A percentile compares a stretch with the other conserved stretches of the same genome.
phyloP scores from a whole-genome alignment of 1,140 invertebrate species.

The Ditylenchus dipsaci region DNA sequence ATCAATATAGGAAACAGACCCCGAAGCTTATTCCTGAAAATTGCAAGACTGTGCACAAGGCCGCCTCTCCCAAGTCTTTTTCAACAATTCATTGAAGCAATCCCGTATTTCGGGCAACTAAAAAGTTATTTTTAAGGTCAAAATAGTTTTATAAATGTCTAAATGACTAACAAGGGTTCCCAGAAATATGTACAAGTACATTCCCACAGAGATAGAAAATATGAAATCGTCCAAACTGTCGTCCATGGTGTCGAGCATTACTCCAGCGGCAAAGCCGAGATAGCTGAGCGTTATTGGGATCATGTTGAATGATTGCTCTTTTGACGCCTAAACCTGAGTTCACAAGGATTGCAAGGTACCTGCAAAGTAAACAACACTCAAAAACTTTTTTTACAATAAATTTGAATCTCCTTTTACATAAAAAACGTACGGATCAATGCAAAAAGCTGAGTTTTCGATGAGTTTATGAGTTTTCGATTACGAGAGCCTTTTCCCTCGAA shows the following conservation, averaged over 20 bases:
- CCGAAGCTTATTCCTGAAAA: constrained; percentile 34
- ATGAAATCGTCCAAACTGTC: constrained; percentile 47
- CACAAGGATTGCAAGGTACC: constrained; percentile 43
- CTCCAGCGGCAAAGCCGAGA: constrained; percentile 35
- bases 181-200: constrained; percentile 54
- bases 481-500: no score
- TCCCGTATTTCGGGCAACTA: constrained; percentile 55
- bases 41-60: constrained; percentile 42
- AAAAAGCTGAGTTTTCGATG: no score
- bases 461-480: no score
- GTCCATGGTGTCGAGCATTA: constrained; percentile 47
- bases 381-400: no score
- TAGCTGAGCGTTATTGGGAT: constrained; percentile 46
- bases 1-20: constrained; percentile 40
- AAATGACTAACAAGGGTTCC: constrained; percentile 45
- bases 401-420: no score
- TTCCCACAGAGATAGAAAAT: constrained; percentile 51
- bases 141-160: neutral
- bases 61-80: constrained; percentile 30
- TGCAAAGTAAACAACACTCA: no score
- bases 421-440: no score
- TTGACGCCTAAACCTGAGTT: constrained; percentile 47
- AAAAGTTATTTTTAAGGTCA: neutral
- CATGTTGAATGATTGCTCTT: constrained; percentile 43
- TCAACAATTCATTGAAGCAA: constrained; percentile 40